Base-by-base conservation (phyloP, 2,888 invertebrate genomes). In the Koerneria pararmatus region DNA sequence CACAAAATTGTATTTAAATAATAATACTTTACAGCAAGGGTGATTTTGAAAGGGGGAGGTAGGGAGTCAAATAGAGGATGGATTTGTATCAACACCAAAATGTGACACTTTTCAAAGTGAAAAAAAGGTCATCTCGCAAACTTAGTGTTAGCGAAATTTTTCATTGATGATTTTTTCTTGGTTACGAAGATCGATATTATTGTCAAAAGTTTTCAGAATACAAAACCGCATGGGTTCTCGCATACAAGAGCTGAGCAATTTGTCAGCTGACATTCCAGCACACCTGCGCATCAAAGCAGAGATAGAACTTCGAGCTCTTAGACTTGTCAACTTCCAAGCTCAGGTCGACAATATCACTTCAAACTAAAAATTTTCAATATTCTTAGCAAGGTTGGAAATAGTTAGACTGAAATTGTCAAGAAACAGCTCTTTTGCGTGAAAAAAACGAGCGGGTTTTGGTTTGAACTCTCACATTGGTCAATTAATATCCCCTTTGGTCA, bases 241-340 rank as follows among this genome's bases (percentile, higher is more conserved):
- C n/a, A 93, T 98, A 85, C 91, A 93, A 74, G 91, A 95, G 82
- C 86, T 98, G 54, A 89, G 89, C 70, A 90, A 89, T 77, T 72
- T 97, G 65, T 93, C 95, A 0, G 90, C 91, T 3, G 73, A 76
- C 46, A 90, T 97, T 87, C 89, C 93, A 0, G 94, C 94, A 73
- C 94, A 95, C 83, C 86, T 95, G 66, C 89, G 92, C 41, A 85
- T 91, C 53, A 94, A 95, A 84, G 95, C 95, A 0, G 92, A 93
- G 85, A 95, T 95, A 70, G 98, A 99, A 84, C 85, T 97, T 60
- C 87, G 95, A 69, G 95, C 97, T 53, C 86, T 98, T 62, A 88
- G 95, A 32, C 91, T 98, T 19, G 87, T 97, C 11, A 95, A 95
- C 85, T 94, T 97, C 85, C 98, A 99, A 85, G 89, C 95, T 66